Base-by-base conservation (phyloP, 2,888 invertebrate species). In the Lasioglossum villosulum region DNA sequence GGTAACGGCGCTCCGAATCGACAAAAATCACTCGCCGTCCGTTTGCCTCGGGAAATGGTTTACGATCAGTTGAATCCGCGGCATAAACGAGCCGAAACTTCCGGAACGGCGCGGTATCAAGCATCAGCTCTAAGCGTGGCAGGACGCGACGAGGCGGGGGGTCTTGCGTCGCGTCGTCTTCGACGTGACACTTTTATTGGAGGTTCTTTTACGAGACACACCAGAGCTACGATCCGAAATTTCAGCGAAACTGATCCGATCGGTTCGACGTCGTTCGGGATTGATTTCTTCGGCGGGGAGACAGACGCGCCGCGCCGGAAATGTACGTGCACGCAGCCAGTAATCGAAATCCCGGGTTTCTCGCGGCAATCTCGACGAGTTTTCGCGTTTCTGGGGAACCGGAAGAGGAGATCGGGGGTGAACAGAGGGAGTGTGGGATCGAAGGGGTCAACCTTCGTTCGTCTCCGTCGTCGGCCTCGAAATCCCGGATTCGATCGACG, bases 401-500 rank as follows among this genome's bases (percentile, higher is more conserved):
- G 52, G 59, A 30, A 27, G 59, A 6, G 59, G 16, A n/a, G 56
- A 10, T 52, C 52, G 23, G 3, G 23, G 52, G 52, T 23, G 23
- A 23, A 52, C 23, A 10, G 23, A 23, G 23, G 5, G 27, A 14
- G 59, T 0, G 27, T 16, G 59, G 27, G 59, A 63, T 63, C 30
- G 59, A 63, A 30, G 12, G 45, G 59, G 70, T 75, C 66, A 52
- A 52, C 74, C 74, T 73, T 78, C 16, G 42, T 63, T 73, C 39
- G 10, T 8, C 45, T 27, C 2, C n/a, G 37, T 34, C 74, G 45
- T 48, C 52, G 70, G 8, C 34, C 23, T 27, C 63, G 63, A 75
- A 75, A 80, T 75, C 66, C 75, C 14, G 52, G 70, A 75, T 34
- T 79, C 78, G 81, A 88, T 90, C 84, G 72, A 63, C 45, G 37